A percentile compares a stretch with the other conserved stretches of the same genome.
These are phyloP conservation scores for Scaptomyza reducta DNA, from an alignment of 2,888 invertebrate genomes.

Conservation along the genomic window DNA sequence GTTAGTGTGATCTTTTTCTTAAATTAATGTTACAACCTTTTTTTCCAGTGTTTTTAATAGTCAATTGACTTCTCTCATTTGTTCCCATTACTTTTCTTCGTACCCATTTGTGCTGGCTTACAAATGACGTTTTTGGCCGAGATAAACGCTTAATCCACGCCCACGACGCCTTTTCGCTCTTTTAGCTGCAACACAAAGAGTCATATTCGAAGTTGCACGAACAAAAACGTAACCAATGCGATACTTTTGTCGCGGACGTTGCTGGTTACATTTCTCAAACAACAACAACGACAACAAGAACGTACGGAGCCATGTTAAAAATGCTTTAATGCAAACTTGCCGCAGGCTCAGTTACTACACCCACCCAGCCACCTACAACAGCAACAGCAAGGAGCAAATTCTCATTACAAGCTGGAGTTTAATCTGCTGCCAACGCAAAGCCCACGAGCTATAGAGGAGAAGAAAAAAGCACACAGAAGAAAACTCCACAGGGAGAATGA, in stretches of 20 bases:
- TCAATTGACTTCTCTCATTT: constrained; percentile 24
- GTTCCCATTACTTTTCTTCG: not conserved
- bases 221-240: constrained; percentile 5
- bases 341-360: constrained; percentile 46
- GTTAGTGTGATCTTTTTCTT: too few relatives aligned
- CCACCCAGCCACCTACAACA: constrained; percentile 44
- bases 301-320: constrained; percentile 26
- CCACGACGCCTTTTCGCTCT: constrained; percentile 25
- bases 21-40: too few relatives aligned
- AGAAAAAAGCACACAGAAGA: not conserved
- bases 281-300: constrained; percentile 34
- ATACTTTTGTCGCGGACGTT: constrained; percentile 42
- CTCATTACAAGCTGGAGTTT: constrained; percentile 75
- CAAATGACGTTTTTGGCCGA: constrained; percentile 24
- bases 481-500: constrained; percentile 5
- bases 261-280: constrained; percentile 41
- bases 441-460: constrained; percentile 26
- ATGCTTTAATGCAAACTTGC: constrained; percentile 74
- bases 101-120: not conserved
- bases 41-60: not conserved
- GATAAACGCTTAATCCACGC: constrained; percentile 36
- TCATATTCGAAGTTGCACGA: constrained; percentile 2
- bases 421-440: constrained; percentile 64
- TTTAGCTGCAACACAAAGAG: constrained; percentile 11
- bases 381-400: constrained; percentile 56